A percentile compares a stretch with the other conserved stretches of the same genome.
Evolutionary conservation across 2,888 invertebrate species (phyloP).

Genomic region (Zele albiditarsus): DNA sequence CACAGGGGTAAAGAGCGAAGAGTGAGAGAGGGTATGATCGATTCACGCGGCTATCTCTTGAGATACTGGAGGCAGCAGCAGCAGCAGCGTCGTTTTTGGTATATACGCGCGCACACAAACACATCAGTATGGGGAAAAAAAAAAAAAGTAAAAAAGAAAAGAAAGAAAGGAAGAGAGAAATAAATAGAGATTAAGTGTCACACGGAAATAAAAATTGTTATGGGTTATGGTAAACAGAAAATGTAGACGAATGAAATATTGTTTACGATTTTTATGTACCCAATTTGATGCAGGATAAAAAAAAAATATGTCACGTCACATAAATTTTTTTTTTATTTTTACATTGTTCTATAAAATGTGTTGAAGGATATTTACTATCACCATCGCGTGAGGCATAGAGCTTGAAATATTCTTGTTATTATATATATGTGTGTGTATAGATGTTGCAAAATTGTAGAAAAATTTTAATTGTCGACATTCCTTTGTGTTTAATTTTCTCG

Average conservation of each 20-base stretch:
- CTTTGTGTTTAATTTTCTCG: background rate
- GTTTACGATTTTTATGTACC: no score
- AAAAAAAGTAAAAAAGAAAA: background rate
- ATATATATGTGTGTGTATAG: no score
- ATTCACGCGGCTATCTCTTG: conserved; percentile 44
- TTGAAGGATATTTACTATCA: background rate
- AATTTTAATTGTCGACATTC: no score
- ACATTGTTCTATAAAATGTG: background rate
- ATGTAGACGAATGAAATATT: no score
- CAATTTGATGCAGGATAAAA: background rate
- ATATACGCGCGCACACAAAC: conserved; percentile 3
- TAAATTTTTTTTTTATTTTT: background rate
- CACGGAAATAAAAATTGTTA: background rate
- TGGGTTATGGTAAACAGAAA: no score
- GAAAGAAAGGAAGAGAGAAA: background rate
- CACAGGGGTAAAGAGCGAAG: conserved; percentile 22
- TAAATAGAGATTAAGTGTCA: background rate
- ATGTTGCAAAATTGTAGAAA: no score
- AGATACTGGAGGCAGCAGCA: conserved; percentile 18
- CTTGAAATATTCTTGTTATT: no score
- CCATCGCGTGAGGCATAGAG: no score
- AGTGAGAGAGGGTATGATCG: conserved; percentile 44
- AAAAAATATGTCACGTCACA: conserved; percentile 2
- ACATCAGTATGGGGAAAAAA: background rate
- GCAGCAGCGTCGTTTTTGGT: conserved; percentile 6